phyloP scores from a whole-genome alignment of 2,888 invertebrate genomes.

The Digitonthophagus gazella region DNA sequence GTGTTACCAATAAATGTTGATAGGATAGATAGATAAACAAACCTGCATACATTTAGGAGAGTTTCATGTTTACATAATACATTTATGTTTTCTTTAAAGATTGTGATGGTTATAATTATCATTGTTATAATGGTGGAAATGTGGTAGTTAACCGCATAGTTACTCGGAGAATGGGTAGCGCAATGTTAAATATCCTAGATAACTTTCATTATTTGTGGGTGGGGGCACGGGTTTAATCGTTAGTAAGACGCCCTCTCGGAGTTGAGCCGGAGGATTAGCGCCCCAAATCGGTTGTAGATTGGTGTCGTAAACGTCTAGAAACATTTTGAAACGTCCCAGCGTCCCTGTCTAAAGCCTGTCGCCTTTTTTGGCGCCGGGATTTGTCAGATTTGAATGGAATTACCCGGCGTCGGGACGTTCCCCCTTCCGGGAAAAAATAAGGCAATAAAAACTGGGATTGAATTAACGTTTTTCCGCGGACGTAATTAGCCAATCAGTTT shows the following conservation, averaged over 20 bases:
- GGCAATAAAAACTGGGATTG: background rate
- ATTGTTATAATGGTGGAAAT: background rate
- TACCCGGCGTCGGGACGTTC: background rate
- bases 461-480: background rate
- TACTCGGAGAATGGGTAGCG: too few relatives aligned
- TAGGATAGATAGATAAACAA: too few relatives aligned
- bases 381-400: background rate
- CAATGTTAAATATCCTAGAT: slow-evolving; percentile 45
- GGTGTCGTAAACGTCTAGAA: slow-evolving; percentile 39
- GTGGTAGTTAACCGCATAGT: background rate
- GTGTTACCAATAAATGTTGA: too few relatives aligned
- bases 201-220: slow-evolving; percentile 43
- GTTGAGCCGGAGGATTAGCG: slow-evolving; percentile 41
- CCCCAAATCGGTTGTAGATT: slow-evolving; percentile 44
- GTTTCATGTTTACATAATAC: background rate
- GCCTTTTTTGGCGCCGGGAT: background rate
- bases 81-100: background rate
- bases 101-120: background rate
- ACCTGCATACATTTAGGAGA: too few relatives aligned
- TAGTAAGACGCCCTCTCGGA: slow-evolving; percentile 41
- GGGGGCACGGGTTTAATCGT: slow-evolving; percentile 39
- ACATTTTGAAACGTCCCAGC: slow-evolving; percentile 29
- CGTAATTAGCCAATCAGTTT: background rate
- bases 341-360: slow-evolving; percentile 1
- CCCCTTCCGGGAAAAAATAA: background rate